Evolutionary conservation across 2,888 invertebrate genomes (phyloP).

Genomic region (Dimorphilus gyrociliatus): DNA sequence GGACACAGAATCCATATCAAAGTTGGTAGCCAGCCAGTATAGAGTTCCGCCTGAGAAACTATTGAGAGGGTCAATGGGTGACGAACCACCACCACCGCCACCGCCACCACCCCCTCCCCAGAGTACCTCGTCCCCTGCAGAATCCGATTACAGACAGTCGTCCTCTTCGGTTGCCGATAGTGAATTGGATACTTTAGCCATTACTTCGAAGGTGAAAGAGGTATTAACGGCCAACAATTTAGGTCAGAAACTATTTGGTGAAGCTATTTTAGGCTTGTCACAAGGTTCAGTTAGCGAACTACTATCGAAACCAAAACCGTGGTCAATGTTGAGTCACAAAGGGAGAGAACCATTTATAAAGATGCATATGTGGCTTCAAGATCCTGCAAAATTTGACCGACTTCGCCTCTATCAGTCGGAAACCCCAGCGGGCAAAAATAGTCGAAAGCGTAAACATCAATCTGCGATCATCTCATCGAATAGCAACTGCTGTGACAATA

Average conservation of each 20-base stretch:
- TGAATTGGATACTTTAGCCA: conserved; percentile 84
- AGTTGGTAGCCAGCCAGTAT: conserved; percentile 86
- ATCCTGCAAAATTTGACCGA: conserved; percentile 81
- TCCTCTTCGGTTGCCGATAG: conserved; percentile 57
- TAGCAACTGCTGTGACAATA: conserved; percentile 4
- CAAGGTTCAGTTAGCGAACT: conserved; percentile 87
- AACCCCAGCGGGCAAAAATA: conserved; percentile 9
- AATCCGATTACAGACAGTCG: conserved; percentile 6
- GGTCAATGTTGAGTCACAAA: conserved; percentile 97
- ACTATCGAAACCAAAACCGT: conserved; percentile 90
- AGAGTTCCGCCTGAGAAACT: conserved; percentile 93
- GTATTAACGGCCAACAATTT: conserved; percentile 88
- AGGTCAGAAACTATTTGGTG: conserved; percentile 92
- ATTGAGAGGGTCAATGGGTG: conserved; percentile 51
- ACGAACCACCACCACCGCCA: conserved; percentile 2
- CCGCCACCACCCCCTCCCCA: conserved; percentile 5
- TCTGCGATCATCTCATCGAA: too few relatives aligned
- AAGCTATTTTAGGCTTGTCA: conserved; percentile 84
- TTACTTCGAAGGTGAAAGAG: conserved; percentile 91
- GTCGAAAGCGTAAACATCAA: conserved; percentile 7
- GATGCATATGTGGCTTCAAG: conserved; percentile 78
- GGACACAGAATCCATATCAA: conserved; percentile 82
- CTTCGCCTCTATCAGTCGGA: conserved; percentile 47
- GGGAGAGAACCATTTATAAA: conserved; percentile 56
- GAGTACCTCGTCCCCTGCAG: conserved; percentile 3